Conservation (phyloP, 2,113 vertebrate species). For the Climacteris rufus region DNA sequence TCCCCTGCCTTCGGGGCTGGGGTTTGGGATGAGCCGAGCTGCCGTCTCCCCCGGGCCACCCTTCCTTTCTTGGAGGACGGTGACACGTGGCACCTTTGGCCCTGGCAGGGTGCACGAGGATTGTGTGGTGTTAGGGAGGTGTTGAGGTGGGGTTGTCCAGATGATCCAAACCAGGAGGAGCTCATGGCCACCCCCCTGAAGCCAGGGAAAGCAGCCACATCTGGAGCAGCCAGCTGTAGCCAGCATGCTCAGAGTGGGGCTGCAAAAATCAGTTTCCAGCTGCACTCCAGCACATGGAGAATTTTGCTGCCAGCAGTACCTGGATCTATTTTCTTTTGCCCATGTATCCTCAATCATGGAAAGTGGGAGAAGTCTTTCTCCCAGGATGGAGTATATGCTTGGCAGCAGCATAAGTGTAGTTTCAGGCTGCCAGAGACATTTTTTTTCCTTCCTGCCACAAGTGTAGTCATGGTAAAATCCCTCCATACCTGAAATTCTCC, state of each 20-base stretch:
- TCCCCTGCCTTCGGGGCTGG: background rate
- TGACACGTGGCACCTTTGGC: background rate
- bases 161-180: background rate
- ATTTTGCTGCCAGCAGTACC: background rate
- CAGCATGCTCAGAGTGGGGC: rapidly evolving
- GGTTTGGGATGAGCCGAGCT: background rate
- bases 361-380: background rate
- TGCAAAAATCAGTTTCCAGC: background rate
- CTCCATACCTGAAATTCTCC: background rate
- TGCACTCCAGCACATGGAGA: background rate
- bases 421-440: background rate
- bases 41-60: background rate
- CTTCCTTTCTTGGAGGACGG: background rate
- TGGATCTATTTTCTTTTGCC: background rate
- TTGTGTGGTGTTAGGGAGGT: background rate
- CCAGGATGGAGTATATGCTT: background rate
- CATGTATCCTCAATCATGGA: background rate
- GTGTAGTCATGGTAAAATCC: background rate
- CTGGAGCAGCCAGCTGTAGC: background rate
- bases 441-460: background rate
- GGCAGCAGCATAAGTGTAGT: background rate
- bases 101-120: rapidly evolving
- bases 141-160: background rate
- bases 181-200: background rate
- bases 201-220: background rate